Evolutionary conservation across 2,888 invertebrate genomes (phyloP), one percentile per base, ranked within the genome.

Genomic region (Drosophila lacicola): DNA sequence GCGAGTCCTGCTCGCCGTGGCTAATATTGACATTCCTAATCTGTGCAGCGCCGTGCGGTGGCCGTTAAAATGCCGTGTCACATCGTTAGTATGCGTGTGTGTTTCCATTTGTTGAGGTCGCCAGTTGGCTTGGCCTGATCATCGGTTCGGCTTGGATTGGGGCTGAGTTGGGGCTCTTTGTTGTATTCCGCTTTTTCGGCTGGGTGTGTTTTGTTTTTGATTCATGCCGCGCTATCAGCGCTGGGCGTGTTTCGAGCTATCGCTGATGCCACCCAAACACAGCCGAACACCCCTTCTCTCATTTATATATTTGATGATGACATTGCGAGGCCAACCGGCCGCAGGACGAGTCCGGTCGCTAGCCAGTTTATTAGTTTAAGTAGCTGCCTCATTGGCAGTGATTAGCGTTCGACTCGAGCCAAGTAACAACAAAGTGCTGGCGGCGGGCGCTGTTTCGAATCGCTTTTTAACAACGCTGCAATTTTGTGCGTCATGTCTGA

Each of bases 391-490:
- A 65, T 77, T 68, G 88, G 78, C 78, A 87, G 88, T 84, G 83
- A 84, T 87, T 84, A 84, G 83, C 71, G 70, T 6, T 13, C 25
- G 57, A 46, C 25, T 45, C 39, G 34, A 47, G 47, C 25, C 8
- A 37, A 39, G 21, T 50, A 41, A 9, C 33, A 50, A 50, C 46
- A 54, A 57, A 80, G 45, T 80, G 79, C 82, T 75, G 75, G 68
- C 82, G 53, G 71, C 82, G 53, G 71, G 37, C 76, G 70, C 74
- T 73, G 76, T 74, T 78, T 70, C 19, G 73, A 88, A 89, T 89
- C 73, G 86, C 85, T 89, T 89, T 89, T 89, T 90, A 89, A 89
- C 90, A 89, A 88, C 90, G 78, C 80, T 85, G 90, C 90, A 89
- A 83, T 90, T 82, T 74, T 67, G 62, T 47, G 70, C 62, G 62